Base-by-base conservation (phyloP, 2,888 invertebrate species). In the Zootermopsis nevadensis region DNA sequence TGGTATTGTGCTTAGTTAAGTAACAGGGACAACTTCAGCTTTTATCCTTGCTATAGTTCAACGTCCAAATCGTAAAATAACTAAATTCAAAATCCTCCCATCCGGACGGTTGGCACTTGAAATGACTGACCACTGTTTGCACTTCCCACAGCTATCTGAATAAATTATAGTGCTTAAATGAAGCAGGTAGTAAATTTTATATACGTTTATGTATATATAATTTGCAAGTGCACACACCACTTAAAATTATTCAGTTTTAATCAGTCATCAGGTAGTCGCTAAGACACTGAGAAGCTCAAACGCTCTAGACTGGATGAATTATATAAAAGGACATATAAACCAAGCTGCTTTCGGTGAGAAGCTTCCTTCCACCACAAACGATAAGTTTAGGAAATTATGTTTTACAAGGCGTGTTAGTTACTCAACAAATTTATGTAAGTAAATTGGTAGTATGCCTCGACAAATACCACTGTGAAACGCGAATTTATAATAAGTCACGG, bases 221-320 rank as follows among this genome's bases (percentile, higher is more conserved):
- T 27, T 38, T 42, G 76, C 38, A 76, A 27, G 27, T 42, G 38
- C n/a, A 42, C 76, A 76, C 19, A 6, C 42, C 8, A 42, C n/a
- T 76, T 24, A 76, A 76, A 76, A 76, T 76, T 76, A 76, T 76
- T 76, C 76, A 35, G 42, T 76, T 76, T n/a, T 76, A 76, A 76
- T 76, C 76, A 76, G 60, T 60, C 42, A 6, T 42, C 3, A 42
- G 42, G 42, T 22, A 60, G 60, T 8, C 22, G 60, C 8, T 60
- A 6, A 60, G 19, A 60, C 22, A 60, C 22, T 1, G 60, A 60
- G 60, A 60, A n/a, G 24, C 12, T 1, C 2, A 2, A 22, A 2
- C 19, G 22, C 7, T 60, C 22, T 19, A 60, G 19, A 60, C 8
- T 10, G 24, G n/a, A 22, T 60, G 22, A 27, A 24, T 60, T 19